Percentiles rank a stretch among this genome's conserved stretches.
These are phyloP conservation scores for Heliconius hermathena DNA, from an alignment of 1,140 invertebrate genomes.

Conservation along the genomic window DNA sequence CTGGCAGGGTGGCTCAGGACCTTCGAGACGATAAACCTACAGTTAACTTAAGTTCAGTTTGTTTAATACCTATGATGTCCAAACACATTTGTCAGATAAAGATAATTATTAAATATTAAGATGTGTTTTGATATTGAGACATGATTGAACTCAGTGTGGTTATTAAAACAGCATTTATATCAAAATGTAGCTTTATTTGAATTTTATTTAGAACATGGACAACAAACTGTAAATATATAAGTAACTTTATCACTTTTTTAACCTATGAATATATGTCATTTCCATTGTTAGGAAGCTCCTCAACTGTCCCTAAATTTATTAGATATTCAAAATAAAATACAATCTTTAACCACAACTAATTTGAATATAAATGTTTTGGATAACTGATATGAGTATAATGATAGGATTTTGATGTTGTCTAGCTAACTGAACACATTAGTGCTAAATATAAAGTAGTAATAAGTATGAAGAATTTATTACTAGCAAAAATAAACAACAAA, in stretches of 20 bases:
- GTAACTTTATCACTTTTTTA: neutral
- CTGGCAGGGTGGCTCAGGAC: constrained; percentile 78
- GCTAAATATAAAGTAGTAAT: no score
- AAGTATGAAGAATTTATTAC: no score
- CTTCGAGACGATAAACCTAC: constrained; percentile 58
- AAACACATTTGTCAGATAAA: neutral
- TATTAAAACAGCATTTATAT: neutral
- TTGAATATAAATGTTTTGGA: no score
- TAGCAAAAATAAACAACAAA: no score
- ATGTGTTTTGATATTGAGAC: neutral
- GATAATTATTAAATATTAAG: neutral
- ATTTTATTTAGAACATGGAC: neutral
- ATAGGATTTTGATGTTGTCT: no score
- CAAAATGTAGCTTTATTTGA: neutral
- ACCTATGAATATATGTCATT: no score
- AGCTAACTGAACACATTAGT: no score
- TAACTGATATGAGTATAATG: no score
- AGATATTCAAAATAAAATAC: no score
- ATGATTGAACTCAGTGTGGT: neutral
- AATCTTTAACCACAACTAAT: no score
- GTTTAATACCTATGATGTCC: neutral
- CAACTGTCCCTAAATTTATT: no score
- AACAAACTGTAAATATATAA: constrained; percentile 1
- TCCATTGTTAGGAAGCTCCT: no score
- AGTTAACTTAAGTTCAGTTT: constrained; percentile 14